Evolutionary conservation across 2,113 vertebrate species (phyloP), one percentile per base, ranked within the genome.

Genomic region (Hassar affinis): DNA sequence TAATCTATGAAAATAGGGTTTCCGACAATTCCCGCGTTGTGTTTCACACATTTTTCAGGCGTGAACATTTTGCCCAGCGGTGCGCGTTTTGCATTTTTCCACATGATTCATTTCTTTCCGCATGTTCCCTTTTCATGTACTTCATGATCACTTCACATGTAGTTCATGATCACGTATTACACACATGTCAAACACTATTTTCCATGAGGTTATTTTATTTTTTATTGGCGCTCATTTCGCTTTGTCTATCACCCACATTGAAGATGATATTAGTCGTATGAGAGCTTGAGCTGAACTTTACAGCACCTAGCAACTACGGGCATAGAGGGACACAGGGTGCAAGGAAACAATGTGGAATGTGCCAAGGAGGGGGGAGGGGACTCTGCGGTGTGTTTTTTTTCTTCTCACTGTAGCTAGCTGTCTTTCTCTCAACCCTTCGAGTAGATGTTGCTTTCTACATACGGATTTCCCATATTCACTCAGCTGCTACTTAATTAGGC

Each of bases 291-390:
- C 64, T 80, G 62, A 80, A 80, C 62, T 81, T 51, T 81, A n/a
- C 79, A 69, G 79, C 64, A 69, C 64, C 79, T 69, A 81, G 79
- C 79, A 81, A 81, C 79, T 81, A 49, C 25, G 79, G 82, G 74
- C 78, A 78, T 89, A 89, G 91, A 87, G 84, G 90, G 85, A 86
- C 87, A 88, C 86, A 88, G 88, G 88, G 89, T 78, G 57, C 81
- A 71, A 89, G 87, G 86, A 87, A 90, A 85, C 85, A 83, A 84
- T 84, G 77, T 78, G 87, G 87, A 88, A 88, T 88, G 87, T 77
- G 72, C 71, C 84, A 83, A 85, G 80, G 30, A 76, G 72, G 57
- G n/a, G 75, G 57, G 75, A 83, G 76, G 80, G 81, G 85, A 87
- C 87, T 84, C 78, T 82, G 9, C 84, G 76, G 88, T 87, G 80